A percentile compares a stretch with the other conserved stretches of the same genome.
Evolutionary conservation across 2,797 vertebrate species (phyloP).

Genomic region (Neoniphon sammara): DNA sequence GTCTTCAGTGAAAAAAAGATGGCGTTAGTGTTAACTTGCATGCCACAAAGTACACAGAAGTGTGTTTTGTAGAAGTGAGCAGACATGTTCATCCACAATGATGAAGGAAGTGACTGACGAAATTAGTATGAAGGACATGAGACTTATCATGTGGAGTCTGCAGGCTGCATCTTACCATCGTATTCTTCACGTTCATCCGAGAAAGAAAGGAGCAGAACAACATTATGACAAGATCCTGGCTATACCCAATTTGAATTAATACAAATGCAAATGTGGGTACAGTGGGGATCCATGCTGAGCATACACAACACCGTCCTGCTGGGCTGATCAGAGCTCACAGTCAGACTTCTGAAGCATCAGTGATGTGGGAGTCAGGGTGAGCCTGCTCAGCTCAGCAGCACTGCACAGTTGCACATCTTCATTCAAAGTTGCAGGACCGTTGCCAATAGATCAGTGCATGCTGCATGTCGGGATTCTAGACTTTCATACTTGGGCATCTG

Average conservation of each 20-base stretch:
- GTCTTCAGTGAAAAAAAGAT: background rate
- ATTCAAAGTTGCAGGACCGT: constrained; percentile 73
- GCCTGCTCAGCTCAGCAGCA: constrained; percentile 53
- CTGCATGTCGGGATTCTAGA: background rate
- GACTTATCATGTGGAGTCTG: constrained; percentile 59
- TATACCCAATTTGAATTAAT: constrained; percentile 74
- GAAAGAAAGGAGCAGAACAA: constrained; percentile 82
- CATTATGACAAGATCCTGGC: constrained; percentile 76
- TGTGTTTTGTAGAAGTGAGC: constrained; percentile 29
- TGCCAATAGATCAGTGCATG: constrained; percentile 51
- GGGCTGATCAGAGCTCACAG: constrained; percentile 40
- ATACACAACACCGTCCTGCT: constrained; percentile 64
- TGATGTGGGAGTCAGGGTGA: background rate
- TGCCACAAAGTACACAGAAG: constrained; percentile 56
- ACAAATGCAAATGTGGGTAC: constrained; percentile 69
- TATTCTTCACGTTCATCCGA: constrained; percentile 81
- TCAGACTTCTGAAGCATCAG: background rate
- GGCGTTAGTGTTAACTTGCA: constrained; percentile 67
- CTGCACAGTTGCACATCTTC: constrained; percentile 50
- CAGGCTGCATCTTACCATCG: constrained; percentile 89
- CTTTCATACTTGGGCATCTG: background rate
- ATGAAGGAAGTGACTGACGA: constrained; percentile 43
- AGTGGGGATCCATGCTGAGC: constrained; percentile 78
- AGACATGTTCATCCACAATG: constrained; percentile 44
- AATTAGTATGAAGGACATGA: constrained; percentile 72